These are phyloP conservation scores for Eudemis profundana DNA, from an alignment of 2,888 invertebrate genomes.

Conservation along the genomic window DNA sequence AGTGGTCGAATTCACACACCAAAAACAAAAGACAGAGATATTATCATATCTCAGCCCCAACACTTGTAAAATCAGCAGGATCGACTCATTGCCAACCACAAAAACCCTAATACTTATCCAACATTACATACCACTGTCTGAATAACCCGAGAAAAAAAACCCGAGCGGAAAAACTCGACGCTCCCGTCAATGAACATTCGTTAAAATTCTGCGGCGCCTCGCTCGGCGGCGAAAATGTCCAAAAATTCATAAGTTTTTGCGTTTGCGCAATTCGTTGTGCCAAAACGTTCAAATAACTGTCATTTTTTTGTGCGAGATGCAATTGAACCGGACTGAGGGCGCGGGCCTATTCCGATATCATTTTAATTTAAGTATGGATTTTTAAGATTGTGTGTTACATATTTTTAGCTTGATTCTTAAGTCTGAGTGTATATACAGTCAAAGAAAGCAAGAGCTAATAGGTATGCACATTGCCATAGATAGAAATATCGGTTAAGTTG, in stretches of 20 bases:
- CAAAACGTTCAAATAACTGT: constrained; percentile 65
- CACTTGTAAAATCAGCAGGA: constrained; percentile 10
- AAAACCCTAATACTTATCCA: constrained; percentile 26
- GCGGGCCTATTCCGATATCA: constrained; percentile 39
- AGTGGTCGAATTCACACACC: too few species aligned
- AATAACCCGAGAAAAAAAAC: constrained; percentile 23
- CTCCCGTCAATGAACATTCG: constrained; percentile 59
- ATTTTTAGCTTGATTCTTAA: too few species aligned
- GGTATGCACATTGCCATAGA: too few species aligned
- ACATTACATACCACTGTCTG: background rate
- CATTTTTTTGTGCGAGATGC: constrained; percentile 63
- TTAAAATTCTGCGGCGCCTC: constrained; percentile 60
- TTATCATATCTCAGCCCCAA: background rate
- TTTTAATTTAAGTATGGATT: background rate
- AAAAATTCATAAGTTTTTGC: constrained; percentile 66
- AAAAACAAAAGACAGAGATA: background rate
- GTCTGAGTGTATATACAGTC: too few species aligned
- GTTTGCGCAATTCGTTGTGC: constrained; percentile 58
- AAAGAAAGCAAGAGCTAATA: too few species aligned
- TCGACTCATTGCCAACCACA: constrained; percentile 4
- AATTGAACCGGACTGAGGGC: constrained; percentile 59
- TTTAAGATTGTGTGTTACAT: too few species aligned
- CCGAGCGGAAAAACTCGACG: constrained; percentile 59
- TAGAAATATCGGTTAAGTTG: too few species aligned
- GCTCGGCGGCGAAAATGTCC: constrained; percentile 60